A percentile compares a stretch with the other conserved stretches of the same genome.
phyloP scores from a whole-genome alignment of 2,113 vertebrate species.

The Dromas ardeola region DNA sequence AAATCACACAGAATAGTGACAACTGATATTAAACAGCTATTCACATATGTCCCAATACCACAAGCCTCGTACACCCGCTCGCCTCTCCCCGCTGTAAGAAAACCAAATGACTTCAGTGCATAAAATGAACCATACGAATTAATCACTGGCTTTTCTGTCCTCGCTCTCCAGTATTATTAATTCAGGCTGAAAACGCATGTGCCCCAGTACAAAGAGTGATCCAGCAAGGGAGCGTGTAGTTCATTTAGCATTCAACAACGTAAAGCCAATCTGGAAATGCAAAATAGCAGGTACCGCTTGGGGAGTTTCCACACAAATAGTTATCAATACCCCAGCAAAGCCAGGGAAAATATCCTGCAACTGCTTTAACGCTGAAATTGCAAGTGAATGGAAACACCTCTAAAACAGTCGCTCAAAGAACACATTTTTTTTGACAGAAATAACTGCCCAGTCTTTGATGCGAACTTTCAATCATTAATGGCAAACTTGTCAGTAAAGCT shows the following conservation, averaged over 20 bases:
- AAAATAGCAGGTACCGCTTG: not conserved
- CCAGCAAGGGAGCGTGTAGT: not conserved
- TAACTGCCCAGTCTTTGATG: not conserved
- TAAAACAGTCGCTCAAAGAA: not conserved
- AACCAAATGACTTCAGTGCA: constrained; percentile 49
- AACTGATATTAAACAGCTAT: constrained; percentile 47
- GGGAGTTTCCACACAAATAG: not conserved
- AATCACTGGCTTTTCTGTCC: constrained; percentile 4
- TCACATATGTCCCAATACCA: constrained; percentile 25
- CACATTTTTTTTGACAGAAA: not conserved
- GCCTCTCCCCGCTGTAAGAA: not conserved
- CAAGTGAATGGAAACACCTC: not conserved
- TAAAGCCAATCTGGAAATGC: not conserved
- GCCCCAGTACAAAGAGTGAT: not conserved
- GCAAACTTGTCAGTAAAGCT: not conserved
- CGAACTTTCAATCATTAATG: not conserved
- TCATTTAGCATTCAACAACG: accelerated
- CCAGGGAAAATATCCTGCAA: not conserved
- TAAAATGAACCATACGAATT: constrained; percentile 53
- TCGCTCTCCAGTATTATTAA: not conserved
- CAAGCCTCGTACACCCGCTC: not conserved
- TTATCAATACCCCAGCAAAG: not conserved
- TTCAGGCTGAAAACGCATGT: not conserved
- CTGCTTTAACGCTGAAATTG: not conserved
- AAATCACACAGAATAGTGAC: not conserved